Evolutionary conservation across 1,140 invertebrate species (phyloP).

Genomic region (Conus betulinus): DNA sequence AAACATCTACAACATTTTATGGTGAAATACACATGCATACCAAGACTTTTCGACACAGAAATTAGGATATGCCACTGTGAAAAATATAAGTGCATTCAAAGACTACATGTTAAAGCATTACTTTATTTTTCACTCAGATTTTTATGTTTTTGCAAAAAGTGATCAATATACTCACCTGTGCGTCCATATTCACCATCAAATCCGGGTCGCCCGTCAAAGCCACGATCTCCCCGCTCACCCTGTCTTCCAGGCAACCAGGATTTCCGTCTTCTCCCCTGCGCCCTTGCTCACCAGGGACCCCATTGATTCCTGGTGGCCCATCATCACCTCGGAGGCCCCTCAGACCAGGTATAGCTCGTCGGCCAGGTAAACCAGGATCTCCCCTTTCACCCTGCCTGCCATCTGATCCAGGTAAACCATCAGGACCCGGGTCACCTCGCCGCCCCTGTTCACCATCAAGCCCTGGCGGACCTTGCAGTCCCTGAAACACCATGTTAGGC

Average conservation of each 20-base stretch:
- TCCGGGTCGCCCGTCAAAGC: constrained; percentile 42
- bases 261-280: constrained; percentile 47
- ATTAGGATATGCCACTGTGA: no score
- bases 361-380: constrained; percentile 76
- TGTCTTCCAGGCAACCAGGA: constrained; percentile 51
- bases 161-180: constrained; percentile 6
- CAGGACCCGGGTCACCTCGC: constrained; percentile 37
- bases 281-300: constrained; percentile 47
- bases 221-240: constrained; percentile 46
- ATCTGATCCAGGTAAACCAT: constrained; percentile 40
- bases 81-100: no score
- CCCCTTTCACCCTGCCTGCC: constrained; percentile 48
- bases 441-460: constrained; percentile 24
- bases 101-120: no score
- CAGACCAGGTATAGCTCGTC: constrained; percentile 47
- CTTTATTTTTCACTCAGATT: no score
- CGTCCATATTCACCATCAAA: constrained; percentile 32
- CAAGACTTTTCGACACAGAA: no score
- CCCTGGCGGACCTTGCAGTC: constrained; percentile 32
- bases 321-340: constrained; percentile 47
- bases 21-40: no score
- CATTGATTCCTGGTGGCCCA: constrained; percentile 57
- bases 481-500: background rate
- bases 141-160: no score
- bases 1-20: no score